Conservation (phyloP, 2,888 invertebrate species). For the Elmis aenea region DNA sequence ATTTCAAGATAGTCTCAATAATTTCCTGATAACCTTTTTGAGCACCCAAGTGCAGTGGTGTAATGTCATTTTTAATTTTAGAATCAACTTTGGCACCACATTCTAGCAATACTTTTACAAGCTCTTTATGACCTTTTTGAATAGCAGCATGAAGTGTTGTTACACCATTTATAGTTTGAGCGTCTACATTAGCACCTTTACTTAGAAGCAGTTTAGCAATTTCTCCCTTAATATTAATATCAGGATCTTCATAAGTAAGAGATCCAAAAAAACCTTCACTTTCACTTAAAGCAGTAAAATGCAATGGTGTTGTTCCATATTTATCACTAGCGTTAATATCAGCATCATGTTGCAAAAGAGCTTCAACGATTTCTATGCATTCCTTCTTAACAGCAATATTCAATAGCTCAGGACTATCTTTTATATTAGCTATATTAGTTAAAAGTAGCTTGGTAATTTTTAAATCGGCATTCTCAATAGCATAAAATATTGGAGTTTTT, state of each 20-base stretch:
- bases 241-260: not conserved
- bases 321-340: constrained; percentile 1
- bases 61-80: constrained; percentile 3
- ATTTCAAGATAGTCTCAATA: too few species aligned
- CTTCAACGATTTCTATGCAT: constrained; percentile 1
- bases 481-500: constrained; percentile 3
- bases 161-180: constrained; percentile 4
- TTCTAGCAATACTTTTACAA: constrained; percentile 5
- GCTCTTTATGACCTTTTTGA: constrained; percentile 1
- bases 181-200: constrained; percentile 7
- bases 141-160: constrained; percentile 8
- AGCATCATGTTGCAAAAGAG: too few species aligned
- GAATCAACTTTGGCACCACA: constrained; percentile 5
- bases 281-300: constrained; percentile 1
- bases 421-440: not conserved
- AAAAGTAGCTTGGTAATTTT: constrained; percentile 1
- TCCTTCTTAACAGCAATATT: constrained; percentile 2
- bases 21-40: constrained; percentile 3
- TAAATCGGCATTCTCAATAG: constrained; percentile 1
- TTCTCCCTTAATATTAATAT: constrained; percentile 1
- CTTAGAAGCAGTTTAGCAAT: constrained; percentile 4
- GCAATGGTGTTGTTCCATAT: constrained; percentile 1
- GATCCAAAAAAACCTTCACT: not conserved
- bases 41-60: constrained; percentile 4
- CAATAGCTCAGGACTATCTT: not conserved